Base-by-base conservation (phyloP, 2,797 vertebrate genomes). In the Tympanoctomys barrerae region DNA sequence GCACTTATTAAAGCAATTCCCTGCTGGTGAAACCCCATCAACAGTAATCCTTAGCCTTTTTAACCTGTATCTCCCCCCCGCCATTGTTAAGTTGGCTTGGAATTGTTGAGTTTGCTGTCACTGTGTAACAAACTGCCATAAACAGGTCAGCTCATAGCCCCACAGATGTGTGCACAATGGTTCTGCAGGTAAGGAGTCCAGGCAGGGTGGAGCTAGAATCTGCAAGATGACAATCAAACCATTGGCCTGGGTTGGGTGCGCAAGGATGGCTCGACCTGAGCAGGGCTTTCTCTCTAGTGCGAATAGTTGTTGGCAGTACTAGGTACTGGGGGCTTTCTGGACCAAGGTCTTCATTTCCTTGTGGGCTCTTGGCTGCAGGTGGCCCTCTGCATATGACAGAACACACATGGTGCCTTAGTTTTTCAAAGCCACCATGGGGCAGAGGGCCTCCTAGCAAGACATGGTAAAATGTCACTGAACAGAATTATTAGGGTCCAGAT, bases 371-470 rank as follows among this genome's bases (percentile, higher is more conserved):
- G 71, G 39, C 68, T 24, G 26, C 77, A 59, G 70, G 39, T 94
- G 80, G 7, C 28, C 88, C 31, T 87, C 31, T 83, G 80, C 21
- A 36, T 31, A 9, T 18, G 89, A 70, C 66, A 92, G 52, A 46
- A 59, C 26, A 62, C 36, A 78, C 14, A 46, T 26, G 42, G 68
- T 54, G 33, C 22, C 66, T 59, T 75, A 8, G 78, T 87, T 86
- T 64, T 71, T 90, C 52, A 86, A 84, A 59, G 71, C 39, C 78
- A 57, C 59, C 71, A 78, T 83, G 18, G 33, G 49, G n/a, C 49
- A 68, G 59, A 90, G 24, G 80, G 61, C 89, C 85, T 93, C 75
- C n/a, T 28, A 52, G 52, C 19, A 82, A 77, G 68, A 88, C 77
- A 93, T 42, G 57, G 57, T 31, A 62, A 84, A 87, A 18, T 68